Base-by-base conservation (phyloP, 2,888 invertebrate species). In the Patella depressa region DNA sequence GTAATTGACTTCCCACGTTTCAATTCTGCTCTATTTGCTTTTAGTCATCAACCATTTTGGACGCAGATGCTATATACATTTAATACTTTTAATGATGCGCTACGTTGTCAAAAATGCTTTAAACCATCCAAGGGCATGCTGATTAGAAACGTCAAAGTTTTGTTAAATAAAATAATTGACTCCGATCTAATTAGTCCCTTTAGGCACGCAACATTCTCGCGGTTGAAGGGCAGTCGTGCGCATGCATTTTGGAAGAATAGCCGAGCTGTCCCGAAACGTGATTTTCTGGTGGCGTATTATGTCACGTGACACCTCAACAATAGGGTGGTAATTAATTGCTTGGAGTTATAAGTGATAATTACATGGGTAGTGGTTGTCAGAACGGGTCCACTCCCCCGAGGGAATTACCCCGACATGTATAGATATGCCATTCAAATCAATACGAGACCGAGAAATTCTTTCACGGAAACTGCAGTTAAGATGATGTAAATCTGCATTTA, bases 171-270 rank as follows among this genome's bases (percentile, higher is more conserved):
- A 65, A 65, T 65, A 24, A 65, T 24, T 65, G 19, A 65, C 65
- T 65, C 14, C 19, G 11, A 7, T 19, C 65, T 65, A 65, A 65
- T 65, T 65, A 65, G 19, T 24, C 65, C 65, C 65, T 65, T 12
- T 19, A 65, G 65, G 19, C 65, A 65, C 65, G 65, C 11, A 24
- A 19, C 24, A 65, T 65, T 65, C 65, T 24, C 65, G 65, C 65
- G 65, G 24, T 9, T 65, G 19, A 24, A 65, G 65, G 65, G 19
- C 19, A 65, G 24, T 65, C 65, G 65, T 65, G 65, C 65, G 65
- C 65, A 14, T 65, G 65, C 65, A 65, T 65, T 65, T 65, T 24
- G 11, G 12, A 65, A 65, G 65, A 65, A 65, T 24, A 65, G 65
- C 65, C 0, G 24, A 19, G 24, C 19, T 24, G 24, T 24, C 19